A percentile compares a stretch with the other conserved stretches of the same genome.
Conservation (phyloP, 2,113 vertebrate genomes). For the Morone chrysops region DNA sequence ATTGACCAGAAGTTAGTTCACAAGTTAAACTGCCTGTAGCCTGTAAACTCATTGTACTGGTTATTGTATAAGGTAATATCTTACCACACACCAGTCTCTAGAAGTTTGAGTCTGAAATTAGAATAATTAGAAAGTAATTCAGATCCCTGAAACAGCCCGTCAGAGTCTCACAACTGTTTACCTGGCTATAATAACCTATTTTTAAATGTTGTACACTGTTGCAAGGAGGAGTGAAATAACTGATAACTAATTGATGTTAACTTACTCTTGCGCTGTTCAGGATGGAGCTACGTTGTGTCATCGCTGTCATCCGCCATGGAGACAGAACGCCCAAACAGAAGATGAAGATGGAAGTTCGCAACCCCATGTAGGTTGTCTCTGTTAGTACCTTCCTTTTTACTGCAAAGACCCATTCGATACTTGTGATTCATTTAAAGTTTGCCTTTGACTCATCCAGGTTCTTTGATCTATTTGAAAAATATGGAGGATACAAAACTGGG, state of each 20-base stretch:
- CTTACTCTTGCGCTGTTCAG: constrained; percentile 69
- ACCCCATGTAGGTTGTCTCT: constrained; percentile 87
- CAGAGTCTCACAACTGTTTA: too few relatives aligned
- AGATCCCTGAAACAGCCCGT: too few relatives aligned
- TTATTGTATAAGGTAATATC: not conserved
- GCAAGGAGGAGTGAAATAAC: not conserved
- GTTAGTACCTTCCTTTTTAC: not conserved
- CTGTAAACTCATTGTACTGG: not conserved
- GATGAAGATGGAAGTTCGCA: constrained; percentile 99
- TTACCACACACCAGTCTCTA: not conserved
- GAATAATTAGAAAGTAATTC: not conserved
- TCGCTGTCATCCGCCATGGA: constrained; percentile 96
- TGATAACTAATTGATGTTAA: too few relatives aligned
- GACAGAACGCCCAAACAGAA: constrained; percentile 99
- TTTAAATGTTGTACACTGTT: not conserved
- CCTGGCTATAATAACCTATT: too few relatives aligned
- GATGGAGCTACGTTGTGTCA: constrained; percentile 99
- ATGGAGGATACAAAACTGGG: constrained; percentile 96
- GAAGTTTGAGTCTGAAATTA: not conserved
- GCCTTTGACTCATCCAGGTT: constrained; percentile 84
- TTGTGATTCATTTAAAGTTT: constrained; percentile 2
- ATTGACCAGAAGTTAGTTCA: not conserved
- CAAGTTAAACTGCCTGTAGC: not conserved
- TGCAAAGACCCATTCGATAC: not conserved
- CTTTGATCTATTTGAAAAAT: constrained; percentile 96